Evolutionary conservation across 1,140 invertebrate species (phyloP), one percentile per base, ranked within the genome.

Genomic region (Drosophila trapezifrons): DNA sequence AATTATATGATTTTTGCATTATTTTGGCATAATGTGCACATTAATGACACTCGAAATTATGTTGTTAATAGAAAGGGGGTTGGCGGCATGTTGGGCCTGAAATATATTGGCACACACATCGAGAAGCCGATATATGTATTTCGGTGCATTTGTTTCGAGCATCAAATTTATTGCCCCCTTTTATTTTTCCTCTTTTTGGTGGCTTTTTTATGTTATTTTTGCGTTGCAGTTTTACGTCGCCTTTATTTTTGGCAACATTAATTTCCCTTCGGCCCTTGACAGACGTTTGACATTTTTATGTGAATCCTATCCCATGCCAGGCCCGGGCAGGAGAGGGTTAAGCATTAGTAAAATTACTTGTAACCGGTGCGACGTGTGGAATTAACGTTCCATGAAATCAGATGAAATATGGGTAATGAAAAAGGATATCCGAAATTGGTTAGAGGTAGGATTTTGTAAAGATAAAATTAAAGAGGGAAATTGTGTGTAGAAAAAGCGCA

Each of bases 1-100:
- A 87, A 64, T 87, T 83, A 87, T 87, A 87, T 87, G 84, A 89
- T 89, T 87, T 89, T 70, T 87, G 83, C 79, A 87, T 87, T 87
- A 87, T 80, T 87, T 87, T 83, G 83, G 79, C 83, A 78, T 87
- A 87, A 87, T 87, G 83, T 87, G 76, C 80, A 73, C 83, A 87
- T 87, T 87, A 87, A 89, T 83, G 83, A 87, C 84, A 87, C 83
- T 87, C 59, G 72, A 80, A 83, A 87, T 87, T 71, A 87, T 87
- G 84, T 87, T 87, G 83, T 87, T 87, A 87, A 87, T 87, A 80
- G 83, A 58, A 76, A 40, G 57, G 58, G 69, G 67, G 46, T 73
- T 52, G 57, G 54, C 58, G 47, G 57, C 57, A 66, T 62, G 40
- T 29, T 15, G 43, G 12, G 15, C 42, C 65, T 27, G 37, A 29